These are phyloP conservation scores for Phengaris arion DNA, from an alignment of 2,888 invertebrate genomes.

Conservation along the genomic window DNA sequence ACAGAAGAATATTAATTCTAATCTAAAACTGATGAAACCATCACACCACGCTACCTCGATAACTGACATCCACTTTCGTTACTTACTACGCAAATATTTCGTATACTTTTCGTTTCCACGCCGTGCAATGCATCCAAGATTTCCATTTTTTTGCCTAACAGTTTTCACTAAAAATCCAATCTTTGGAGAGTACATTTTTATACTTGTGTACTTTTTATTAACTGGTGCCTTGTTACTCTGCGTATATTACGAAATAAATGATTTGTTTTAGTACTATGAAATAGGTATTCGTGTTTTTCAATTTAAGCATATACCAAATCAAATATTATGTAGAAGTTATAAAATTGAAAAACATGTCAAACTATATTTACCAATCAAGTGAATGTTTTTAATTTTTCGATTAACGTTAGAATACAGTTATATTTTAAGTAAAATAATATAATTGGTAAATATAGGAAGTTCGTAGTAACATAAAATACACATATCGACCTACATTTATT, in stretches of 20 bases:
- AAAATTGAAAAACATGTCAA: conserved; percentile 46
- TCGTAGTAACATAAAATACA: conserved; percentile 49
- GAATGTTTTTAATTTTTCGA: neutral
- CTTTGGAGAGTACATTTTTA: conserved; percentile 64
- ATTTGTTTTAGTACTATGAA: conserved; percentile 60
- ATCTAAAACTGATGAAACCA: conserved; percentile 57
- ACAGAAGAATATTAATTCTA: conserved; percentile 31
- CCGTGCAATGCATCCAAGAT: conserved; percentile 57
- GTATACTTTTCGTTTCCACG: conserved; percentile 47
- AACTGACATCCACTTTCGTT: conserved; percentile 62
- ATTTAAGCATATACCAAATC: conserved; percentile 41
- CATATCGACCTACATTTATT: conserved; percentile 67
- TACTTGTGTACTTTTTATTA: conserved; percentile 49
- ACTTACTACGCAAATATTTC: conserved; percentile 61
- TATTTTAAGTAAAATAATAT: neutral
- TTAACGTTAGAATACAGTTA: neutral
- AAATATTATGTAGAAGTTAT: conserved; percentile 34
- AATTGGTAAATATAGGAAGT: conserved; percentile 52
- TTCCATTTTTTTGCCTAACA: conserved; percentile 44
- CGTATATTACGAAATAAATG: conserved; percentile 67
- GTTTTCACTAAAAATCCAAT: conserved; percentile 66
- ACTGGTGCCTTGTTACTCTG: conserved; percentile 66
- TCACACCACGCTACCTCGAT: conserved; percentile 71
- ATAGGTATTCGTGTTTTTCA: conserved; percentile 52
- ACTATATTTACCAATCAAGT: conserved; percentile 40